Evolutionary conservation across 2,888 invertebrate species (phyloP).

Genomic region (Ormyrus pomaceus): DNA sequence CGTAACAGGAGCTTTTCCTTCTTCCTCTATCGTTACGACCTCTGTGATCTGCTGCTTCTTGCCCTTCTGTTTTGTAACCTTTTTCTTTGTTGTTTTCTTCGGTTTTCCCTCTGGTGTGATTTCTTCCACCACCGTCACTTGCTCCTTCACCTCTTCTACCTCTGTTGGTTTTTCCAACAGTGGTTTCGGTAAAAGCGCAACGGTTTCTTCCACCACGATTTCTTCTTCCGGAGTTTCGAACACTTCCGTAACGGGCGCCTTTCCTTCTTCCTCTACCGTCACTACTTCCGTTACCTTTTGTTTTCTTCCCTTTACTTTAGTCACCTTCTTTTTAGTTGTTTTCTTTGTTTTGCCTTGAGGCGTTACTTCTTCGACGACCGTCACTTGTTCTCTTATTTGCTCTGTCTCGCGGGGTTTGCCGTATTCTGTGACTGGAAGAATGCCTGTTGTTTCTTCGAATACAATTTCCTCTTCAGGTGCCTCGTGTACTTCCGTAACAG

Average conservation of each 20-base stretch:
- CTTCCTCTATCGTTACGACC: slow-evolving; percentile 72
- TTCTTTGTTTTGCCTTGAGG: slow-evolving; percentile 60
- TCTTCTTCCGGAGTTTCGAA: slow-evolving; percentile 58
- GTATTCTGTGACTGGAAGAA: slow-evolving; percentile 39
- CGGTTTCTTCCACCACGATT: slow-evolving; percentile 60
- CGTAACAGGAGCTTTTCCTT: slow-evolving; percentile 71
- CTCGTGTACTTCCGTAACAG: slow-evolving; percentile 68
- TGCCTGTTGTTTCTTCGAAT: slow-evolving; percentile 40
- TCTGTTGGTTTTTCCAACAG: slow-evolving; percentile 56
- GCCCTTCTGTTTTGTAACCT: slow-evolving; percentile 72
- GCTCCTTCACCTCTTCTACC: slow-evolving; percentile 63
- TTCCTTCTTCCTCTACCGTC: slow-evolving; percentile 73
- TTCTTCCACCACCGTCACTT: slow-evolving; percentile 69
- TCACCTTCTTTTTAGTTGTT: slow-evolving; percentile 71
- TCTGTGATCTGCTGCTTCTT: slow-evolving; percentile 74
- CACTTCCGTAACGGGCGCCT: slow-evolving; percentile 71
- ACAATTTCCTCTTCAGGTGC: slow-evolving; percentile 55
- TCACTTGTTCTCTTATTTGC: slow-evolving; percentile 58
- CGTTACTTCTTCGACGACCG: slow-evolving; percentile 63
- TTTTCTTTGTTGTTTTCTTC: slow-evolving; percentile 70
- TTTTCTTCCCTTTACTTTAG: slow-evolving; percentile 72
- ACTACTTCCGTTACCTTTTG: slow-evolving; percentile 75
- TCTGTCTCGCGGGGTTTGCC: slow-evolving; percentile 61
- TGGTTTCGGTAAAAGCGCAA: slow-evolving; percentile 62
- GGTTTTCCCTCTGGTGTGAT: slow-evolving; percentile 64